Conservation (phyloP, 2,888 invertebrate genomes). For the Luffia ferchaultella region DNA sequence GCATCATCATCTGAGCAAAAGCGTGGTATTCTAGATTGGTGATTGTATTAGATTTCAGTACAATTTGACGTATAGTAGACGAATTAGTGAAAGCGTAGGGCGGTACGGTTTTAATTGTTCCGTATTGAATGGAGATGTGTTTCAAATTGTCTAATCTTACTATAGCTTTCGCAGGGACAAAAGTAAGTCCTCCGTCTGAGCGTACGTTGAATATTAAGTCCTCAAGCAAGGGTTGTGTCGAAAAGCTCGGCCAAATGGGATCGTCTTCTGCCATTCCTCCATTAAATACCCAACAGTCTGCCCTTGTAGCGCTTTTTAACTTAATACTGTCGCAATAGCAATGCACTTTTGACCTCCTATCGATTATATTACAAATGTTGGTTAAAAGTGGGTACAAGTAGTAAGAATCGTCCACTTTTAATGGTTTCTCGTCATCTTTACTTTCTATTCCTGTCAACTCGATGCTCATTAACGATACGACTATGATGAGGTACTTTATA, state of each 20-base stretch:
- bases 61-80: conserved; percentile 72
- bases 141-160: conserved; percentile 73
- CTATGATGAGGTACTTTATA: conserved; percentile 44
- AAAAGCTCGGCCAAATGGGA: conserved; percentile 78
- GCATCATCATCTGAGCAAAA: conserved; percentile 76
- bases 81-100: conserved; percentile 80
- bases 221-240: conserved; percentile 74
- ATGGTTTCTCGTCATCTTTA: conserved; percentile 39
- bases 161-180: conserved; percentile 76
- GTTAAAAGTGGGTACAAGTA: conserved; percentile 47
- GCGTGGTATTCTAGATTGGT: conserved; percentile 71
- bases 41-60: conserved; percentile 75
- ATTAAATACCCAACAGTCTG: conserved; percentile 81
- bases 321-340: conserved; percentile 72
- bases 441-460: conserved; percentile 46
- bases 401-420: conserved; percentile 39
- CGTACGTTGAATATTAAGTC: conserved; percentile 76
- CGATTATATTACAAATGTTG: conserved; percentile 54
- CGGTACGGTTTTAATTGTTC: conserved; percentile 73
- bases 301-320: conserved; percentile 69
- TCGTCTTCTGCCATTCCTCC: conserved; percentile 75
- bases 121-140: conserved; percentile 75
- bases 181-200: conserved; percentile 72
- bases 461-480: conserved; percentile 47
- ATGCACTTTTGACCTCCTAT: conserved; percentile 64